Conservation (phyloP, 2,797 vertebrate genomes). For the Peromyscus eremicus region DNA sequence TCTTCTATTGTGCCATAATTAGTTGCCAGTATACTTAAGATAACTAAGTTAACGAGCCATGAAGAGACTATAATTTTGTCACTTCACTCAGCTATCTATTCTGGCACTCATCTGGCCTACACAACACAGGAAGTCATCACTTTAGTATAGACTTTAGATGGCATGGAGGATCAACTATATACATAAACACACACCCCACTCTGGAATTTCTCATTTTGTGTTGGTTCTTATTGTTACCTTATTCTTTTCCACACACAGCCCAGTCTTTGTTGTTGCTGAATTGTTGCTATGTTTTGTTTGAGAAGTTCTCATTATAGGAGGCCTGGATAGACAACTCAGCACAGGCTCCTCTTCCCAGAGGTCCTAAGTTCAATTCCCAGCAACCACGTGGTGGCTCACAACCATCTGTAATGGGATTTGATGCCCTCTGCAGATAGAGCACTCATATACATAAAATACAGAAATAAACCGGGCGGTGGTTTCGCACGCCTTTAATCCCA, state of each 20-base stretch:
- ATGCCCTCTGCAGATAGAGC: background rate
- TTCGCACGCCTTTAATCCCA: background rate
- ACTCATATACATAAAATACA: background rate
- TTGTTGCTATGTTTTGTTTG: background rate
- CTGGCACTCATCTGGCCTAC: background rate
- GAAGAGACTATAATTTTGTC: slow-evolving; percentile 40
- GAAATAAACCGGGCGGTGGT: background rate
- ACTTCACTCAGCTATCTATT: slow-evolving; percentile 46
- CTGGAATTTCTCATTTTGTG: slow-evolving; percentile 11
- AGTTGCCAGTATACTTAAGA: slow-evolving; percentile 38
- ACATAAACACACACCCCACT: background rate
- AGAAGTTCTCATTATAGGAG: background rate
- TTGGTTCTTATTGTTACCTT: slow-evolving; percentile 61
- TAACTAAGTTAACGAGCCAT: slow-evolving; percentile 13
- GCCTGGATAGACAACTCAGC: background rate
- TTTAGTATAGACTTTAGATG: slow-evolving; percentile 45
- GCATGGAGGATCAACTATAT: background rate
- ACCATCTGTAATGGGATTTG: background rate
- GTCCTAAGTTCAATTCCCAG: background rate
- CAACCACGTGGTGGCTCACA: background rate
- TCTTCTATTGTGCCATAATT: slow-evolving; percentile 39
- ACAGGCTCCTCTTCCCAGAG: background rate
- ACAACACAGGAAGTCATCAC: background rate
- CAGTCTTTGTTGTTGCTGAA: background rate
- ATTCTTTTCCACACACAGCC: background rate